These are phyloP conservation scores for Albula glossodonta DNA, from an alignment of 2,113 vertebrate species.

Conservation along the genomic window DNA sequence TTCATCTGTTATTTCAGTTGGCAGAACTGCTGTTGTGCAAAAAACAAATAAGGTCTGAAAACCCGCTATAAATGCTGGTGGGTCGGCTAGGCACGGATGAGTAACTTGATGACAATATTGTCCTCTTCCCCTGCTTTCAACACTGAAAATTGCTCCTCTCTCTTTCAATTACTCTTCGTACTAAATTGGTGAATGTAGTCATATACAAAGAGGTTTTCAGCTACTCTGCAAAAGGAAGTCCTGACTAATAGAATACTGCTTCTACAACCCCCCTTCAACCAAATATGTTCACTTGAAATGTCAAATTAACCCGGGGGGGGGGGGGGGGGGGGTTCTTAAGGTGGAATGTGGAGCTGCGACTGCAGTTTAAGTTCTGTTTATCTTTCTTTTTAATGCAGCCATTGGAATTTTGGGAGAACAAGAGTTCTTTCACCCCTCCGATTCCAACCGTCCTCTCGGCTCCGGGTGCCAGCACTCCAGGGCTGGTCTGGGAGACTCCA, in stretches of 20 bases:
- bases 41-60: too few relatives aligned
- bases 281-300: background rate
- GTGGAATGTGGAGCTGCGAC: slow-evolving; percentile 55
- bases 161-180: background rate
- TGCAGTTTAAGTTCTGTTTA: slow-evolving; percentile 73
- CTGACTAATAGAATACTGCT: background rate
- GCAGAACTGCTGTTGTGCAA: too few relatives aligned
- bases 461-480: slow-evolving; percentile 34
- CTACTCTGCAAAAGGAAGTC: background rate
- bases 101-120: background rate
- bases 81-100: background rate
- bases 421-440: slow-evolving; percentile 66
- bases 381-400: slow-evolving; percentile 60
- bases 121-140: background rate
- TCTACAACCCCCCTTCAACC: background rate
- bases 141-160: background rate
- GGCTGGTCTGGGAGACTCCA: slow-evolving; percentile 30
- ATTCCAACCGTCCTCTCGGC: slow-evolving; percentile 46
- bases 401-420: slow-evolving; percentile 64
- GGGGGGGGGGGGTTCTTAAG: slow-evolving; percentile 22
- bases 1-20: too few relatives aligned
- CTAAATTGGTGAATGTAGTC: background rate
- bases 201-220: background rate
- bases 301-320: slow-evolving; percentile 15
- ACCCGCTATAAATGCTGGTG: too few relatives aligned